Conservation (phyloP, 2,888 invertebrate species). For the Sericinus montela region DNA sequence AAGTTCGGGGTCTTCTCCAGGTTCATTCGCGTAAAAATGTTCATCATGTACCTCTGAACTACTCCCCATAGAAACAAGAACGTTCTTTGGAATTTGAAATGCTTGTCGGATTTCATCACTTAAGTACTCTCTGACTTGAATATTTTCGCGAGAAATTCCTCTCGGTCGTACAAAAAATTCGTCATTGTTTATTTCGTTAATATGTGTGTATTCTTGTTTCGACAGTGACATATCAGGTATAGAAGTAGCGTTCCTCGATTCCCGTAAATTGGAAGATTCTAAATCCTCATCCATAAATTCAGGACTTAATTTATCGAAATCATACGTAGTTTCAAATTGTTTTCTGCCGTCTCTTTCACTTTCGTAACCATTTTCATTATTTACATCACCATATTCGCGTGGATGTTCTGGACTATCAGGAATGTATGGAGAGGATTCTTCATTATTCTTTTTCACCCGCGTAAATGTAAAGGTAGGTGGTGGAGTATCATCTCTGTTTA, state of each 20-base stretch:
- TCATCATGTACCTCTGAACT: conserved; percentile 47
- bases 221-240: conserved; percentile 44
- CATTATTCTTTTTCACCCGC: conserved; percentile 79
- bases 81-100: conserved; percentile 83
- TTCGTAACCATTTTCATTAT: conserved; percentile 42
- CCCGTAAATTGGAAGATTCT: conserved; percentile 38
- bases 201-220: conserved; percentile 71
- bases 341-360: conserved; percentile 60
- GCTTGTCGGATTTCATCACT: conserved; percentile 90
- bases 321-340: conserved; percentile 59
- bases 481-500: conserved; percentile 78
- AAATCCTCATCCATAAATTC: conserved; percentile 77
- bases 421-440: conserved; percentile 59
- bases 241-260: conserved; percentile 42
- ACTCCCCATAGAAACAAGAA: conserved; percentile 81
- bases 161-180: conserved; percentile 91
- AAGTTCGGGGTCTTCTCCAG: conserved; percentile 60
- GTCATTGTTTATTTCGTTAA: conserved; percentile 92
- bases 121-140: conserved; percentile 87
- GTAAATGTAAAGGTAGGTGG: conserved; percentile 82
- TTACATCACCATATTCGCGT: conserved; percentile 69
- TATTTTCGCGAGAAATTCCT: conserved; percentile 90
- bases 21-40: conserved; percentile 56
- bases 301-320: conserved; percentile 78
- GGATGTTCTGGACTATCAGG: conserved; percentile 64